A percentile compares a stretch with the other conserved stretches of the same genome.
Conservation (phyloP, 2,113 vertebrate genomes). For the Puffinus mauretanicus region DNA sequence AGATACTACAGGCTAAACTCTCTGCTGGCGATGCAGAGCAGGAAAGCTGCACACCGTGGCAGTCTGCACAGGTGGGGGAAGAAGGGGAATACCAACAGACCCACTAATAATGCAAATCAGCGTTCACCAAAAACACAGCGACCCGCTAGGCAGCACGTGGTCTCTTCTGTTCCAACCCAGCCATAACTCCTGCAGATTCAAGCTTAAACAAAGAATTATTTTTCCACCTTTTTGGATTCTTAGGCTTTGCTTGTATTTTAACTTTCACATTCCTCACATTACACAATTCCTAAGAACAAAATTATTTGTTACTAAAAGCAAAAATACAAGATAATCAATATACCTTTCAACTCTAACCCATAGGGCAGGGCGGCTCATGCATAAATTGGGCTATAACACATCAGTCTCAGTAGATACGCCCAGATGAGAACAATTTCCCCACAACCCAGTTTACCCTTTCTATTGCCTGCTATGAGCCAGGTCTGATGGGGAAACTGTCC, state of each 20-base stretch:
- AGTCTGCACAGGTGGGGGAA: background rate
- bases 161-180: background rate
- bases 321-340: background rate
- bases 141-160: background rate
- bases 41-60: background rate
- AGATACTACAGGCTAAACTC: background rate
- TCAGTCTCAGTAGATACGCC: fast-evolving
- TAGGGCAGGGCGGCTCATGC: fast-evolving
- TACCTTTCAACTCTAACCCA: fast-evolving
- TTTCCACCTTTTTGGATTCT: background rate
- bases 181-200: background rate
- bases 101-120: background rate
- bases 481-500: fast-evolving
- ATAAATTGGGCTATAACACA: fast-evolving
- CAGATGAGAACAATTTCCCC: background rate
- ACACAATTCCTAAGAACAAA: background rate
- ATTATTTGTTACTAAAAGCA: background rate
- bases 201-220: background rate
- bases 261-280: background rate
- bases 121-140: background rate
- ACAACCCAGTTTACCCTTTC: background rate
- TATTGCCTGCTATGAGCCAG: fast-evolving
- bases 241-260: background rate
- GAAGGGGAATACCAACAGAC: background rate
- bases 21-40: background rate